These are phyloP conservation scores for Drosophila saltans DNA, from an alignment of 1,140 invertebrate species.

Conservation along the genomic window DNA sequence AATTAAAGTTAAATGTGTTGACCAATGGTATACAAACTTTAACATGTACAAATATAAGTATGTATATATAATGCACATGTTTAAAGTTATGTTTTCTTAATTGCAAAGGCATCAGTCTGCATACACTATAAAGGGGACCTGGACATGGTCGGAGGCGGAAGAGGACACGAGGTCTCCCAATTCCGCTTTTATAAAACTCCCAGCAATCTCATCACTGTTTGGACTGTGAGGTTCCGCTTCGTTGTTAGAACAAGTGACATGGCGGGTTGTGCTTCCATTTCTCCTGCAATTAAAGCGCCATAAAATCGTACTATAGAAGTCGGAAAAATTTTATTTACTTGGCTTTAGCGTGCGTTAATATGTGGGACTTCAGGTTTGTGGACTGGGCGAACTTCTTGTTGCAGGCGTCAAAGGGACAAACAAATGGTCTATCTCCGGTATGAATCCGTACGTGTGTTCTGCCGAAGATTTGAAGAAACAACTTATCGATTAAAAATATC, in stretches of 20 bases:
- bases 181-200: conserved; percentile 79
- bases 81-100: conserved; percentile 4
- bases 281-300: conserved; percentile 52
- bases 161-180: conserved; percentile 62
- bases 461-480: conserved; percentile 38
- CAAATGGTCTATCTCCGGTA: conserved; percentile 98
- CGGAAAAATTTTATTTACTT: conserved; percentile 86
- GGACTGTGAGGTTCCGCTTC: conserved; percentile 43
- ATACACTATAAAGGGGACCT: conserved; percentile 66
- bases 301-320: background rate
- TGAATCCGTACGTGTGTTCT: conserved; percentile 99
- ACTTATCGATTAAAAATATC: background rate
- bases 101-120: conserved; percentile 52
- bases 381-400: conserved; percentile 99
- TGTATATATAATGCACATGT: conserved; percentile 1
- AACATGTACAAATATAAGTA: conserved; percentile 5
- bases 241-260: conserved; percentile 49
- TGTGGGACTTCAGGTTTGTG: conserved; percentile 99
- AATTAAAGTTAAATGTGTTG: background rate
- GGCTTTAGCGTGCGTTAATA: conserved; percentile 98
- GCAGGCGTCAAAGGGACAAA: conserved; percentile 99
- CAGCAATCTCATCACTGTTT: conserved; percentile 49
- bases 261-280: conserved; percentile 45
- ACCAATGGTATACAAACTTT: background rate
- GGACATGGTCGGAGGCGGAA: conserved; percentile 36